Evolutionary conservation across 2,113 vertebrate species (phyloP), one percentile per base, ranked within the genome.

Genomic region (Muntiacus reevesi): DNA sequence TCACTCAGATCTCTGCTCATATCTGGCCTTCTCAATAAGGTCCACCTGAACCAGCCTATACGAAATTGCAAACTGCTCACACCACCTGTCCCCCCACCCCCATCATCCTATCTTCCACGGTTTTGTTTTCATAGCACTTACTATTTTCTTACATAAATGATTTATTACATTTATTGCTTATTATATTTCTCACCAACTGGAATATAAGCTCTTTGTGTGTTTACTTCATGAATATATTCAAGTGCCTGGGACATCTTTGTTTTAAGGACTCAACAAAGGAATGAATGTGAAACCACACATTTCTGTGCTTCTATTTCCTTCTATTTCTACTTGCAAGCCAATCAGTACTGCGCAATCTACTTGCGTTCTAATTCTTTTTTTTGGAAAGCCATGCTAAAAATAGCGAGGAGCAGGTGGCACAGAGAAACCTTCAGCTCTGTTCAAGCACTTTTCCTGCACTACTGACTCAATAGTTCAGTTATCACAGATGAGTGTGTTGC

Each of bases 371-470:
- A 67, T 10, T 28, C 36, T 36, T 10, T 74, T 28, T 82, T 95
- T 86, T 43, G 79, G 52, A 94, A 95, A 87, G 47, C 13, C 28
- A 47, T 59, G 89, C 36, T 96, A 76, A 93, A 95, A 91, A 88
- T 85, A 87, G 62, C 64, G 79, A 95, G 50, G 19, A 71, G 12
- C 64, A 52, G n/a, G 76, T 54, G 62, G 52, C 13, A 81, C 21
- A 59, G 40, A 71, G 17, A 52, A 62, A 92, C 3, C 27, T 57
- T 57, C 79, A 57, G 11, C 17, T 89, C 64, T 85, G 28, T 79
- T 62, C 87, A 92, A 57, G 85, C 45, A 40, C 7, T 59, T 79
- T 59, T 76, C 86, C 40, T 60, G 17, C 25, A 23, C 60, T 83
- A 2, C 50, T 64, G 79, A 84, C 36, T 91, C 57, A 62, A 62